Evolutionary conservation across 30 jellyfish, hydroid and myxozoan species (phyloP).

Genomic region (Chironex yamaguchii): DNA sequence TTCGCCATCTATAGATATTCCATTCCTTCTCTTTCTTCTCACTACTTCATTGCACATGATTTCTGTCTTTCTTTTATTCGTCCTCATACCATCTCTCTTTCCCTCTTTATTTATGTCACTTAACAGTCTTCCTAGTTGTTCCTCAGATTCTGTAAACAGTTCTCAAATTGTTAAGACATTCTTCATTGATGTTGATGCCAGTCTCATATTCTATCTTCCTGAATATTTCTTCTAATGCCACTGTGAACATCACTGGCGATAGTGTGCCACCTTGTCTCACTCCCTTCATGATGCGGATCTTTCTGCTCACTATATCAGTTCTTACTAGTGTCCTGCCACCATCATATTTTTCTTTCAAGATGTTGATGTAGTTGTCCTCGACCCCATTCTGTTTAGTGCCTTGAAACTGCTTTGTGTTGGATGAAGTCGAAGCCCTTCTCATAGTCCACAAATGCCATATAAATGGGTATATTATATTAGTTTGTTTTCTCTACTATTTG

Average conservation of each 20-base stretch:
- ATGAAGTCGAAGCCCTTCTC: conserved; percentile 53
- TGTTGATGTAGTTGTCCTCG: conserved; percentile 37
- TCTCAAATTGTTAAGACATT: conserved; percentile 48
- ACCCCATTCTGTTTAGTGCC: conserved; percentile 25
- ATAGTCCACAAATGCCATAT: conserved; percentile 54
- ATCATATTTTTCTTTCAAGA: conserved; percentile 26
- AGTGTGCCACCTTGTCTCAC: conserved; percentile 63
- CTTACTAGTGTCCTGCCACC: conserved; percentile 59
- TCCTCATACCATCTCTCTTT: conserved; percentile 42
- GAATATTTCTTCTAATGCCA: conserved; percentile 49
- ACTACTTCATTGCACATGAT: conserved; percentile 48
- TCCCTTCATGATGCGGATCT: conserved; percentile 37
- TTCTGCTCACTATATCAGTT: conserved; percentile 25
- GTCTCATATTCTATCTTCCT: conserved; percentile 40
- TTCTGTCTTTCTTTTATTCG: conserved; percentile 31
- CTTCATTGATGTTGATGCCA: conserved; percentile 67
- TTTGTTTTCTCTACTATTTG: conserved; percentile 41
- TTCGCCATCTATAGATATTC: conserved; percentile 32
- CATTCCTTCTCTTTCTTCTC: neutral
- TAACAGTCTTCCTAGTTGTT: conserved; percentile 24
- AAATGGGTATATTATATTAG: conserved; percentile 20
- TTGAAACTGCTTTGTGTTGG: conserved; percentile 40
- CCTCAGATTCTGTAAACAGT: conserved; percentile 53
- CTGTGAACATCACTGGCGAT: conserved; percentile 47
- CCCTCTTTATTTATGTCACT: conserved; percentile 31